These are phyloP conservation scores for Opisthograptis luteolata DNA, from an alignment of 2,888 invertebrate species.

Conservation along the genomic window DNA sequence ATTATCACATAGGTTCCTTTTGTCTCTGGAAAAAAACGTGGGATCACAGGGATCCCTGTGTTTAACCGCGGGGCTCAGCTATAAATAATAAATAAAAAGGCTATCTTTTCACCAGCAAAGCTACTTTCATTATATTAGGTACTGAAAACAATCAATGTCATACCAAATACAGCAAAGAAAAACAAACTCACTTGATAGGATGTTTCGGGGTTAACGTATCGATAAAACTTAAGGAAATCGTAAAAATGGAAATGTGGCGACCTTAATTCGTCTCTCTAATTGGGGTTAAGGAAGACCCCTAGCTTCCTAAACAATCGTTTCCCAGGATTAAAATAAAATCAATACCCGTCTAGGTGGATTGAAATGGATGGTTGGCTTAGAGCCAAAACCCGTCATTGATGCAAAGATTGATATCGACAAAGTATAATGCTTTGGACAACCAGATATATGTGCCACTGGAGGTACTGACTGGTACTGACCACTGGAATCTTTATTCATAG, in stretches of 20 bases:
- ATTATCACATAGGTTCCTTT: no score
- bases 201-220: slow-evolving; percentile 1
- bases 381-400: slow-evolving; percentile 21
- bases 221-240: slow-evolving; percentile 1
- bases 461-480: no score
- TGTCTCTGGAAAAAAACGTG: no score
- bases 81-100: no score
- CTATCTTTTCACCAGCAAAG: no score
- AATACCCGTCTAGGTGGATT: slow-evolving; percentile 1
- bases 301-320: neutral
- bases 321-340: slow-evolving; percentile 5
- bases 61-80: no score
- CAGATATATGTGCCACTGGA: neutral
- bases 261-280: slow-evolving; percentile 2
- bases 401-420: slow-evolving; percentile 2
- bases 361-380: slow-evolving; percentile 25
- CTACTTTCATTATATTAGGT: no score
- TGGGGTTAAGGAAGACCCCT: neutral
- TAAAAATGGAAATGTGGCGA: slow-evolving; percentile 1
- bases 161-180: no score
- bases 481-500: neutral
- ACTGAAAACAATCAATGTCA: no score
- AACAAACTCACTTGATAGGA: neutral
- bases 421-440: slow-evolving; percentile 1
- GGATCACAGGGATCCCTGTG: no score